phyloP scores from a whole-genome alignment of 2,113 vertebrate genomes.

The Procavia capensis region DNA sequence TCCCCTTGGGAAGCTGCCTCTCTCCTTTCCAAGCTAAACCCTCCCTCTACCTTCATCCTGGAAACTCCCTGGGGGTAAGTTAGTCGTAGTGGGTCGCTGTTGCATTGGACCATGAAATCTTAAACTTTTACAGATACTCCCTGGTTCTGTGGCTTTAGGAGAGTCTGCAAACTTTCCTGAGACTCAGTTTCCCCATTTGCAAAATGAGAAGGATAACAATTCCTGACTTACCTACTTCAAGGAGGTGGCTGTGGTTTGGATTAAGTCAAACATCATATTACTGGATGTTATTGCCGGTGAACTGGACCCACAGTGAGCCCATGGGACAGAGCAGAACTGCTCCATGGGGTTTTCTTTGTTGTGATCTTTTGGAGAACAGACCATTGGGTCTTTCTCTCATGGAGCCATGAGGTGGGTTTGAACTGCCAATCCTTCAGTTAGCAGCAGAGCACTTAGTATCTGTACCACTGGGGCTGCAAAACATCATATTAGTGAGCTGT shows the following conservation, averaged over 20 bases:
- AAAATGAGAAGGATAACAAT: background rate
- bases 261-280: background rate
- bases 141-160: background rate
- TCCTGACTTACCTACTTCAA: background rate
- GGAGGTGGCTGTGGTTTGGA: background rate
- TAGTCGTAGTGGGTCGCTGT: background rate
- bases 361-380: too few species aligned
- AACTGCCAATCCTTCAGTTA: too few species aligned
- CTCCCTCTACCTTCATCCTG: background rate
- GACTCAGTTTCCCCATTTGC: background rate
- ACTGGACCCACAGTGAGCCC: too few species aligned
- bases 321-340: too few species aligned
- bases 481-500: background rate
- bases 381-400: too few species aligned
- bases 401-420: too few species aligned
- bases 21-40: background rate
- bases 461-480: too few species aligned
- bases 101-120: background rate
- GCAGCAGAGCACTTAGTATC: too few species aligned
- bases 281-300: too few species aligned
- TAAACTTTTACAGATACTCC: background rate
- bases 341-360: too few species aligned
- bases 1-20: background rate
- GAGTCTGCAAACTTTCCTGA: background rate
- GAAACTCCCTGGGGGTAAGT: background rate